phyloP scores from a whole-genome alignment of 1,140 invertebrate genomes.

The Metopolophium dirhodum region DNA sequence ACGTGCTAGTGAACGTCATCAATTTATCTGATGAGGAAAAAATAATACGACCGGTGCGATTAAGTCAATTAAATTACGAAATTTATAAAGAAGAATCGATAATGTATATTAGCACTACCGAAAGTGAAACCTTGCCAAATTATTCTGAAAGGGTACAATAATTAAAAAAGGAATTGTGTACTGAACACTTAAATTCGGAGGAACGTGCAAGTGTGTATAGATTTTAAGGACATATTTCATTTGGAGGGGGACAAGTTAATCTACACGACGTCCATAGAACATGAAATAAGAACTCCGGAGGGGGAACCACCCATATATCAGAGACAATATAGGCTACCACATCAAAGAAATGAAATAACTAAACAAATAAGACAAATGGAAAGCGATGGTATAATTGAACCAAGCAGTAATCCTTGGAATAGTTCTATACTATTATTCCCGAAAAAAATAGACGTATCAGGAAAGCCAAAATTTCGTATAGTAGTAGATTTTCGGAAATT shows the following conservation, averaged over 20 bases:
- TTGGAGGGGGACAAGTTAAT: too few species aligned
- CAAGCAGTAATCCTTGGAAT: conserved; percentile 56
- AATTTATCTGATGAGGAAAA: neutral
- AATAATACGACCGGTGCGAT: neutral
- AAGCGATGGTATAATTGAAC: conserved; percentile 55
- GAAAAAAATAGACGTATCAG: conserved; percentile 60
- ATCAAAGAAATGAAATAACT: conserved; percentile 62
- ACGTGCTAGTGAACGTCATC: neutral
- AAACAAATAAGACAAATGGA: conserved; percentile 61
- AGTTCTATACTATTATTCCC: conserved; percentile 58
- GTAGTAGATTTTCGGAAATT: conserved; percentile 60
- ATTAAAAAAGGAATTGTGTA: neutral
- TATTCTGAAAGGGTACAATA: neutral
- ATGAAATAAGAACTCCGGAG: too few species aligned
- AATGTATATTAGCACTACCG: neutral
- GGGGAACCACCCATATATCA: conserved; percentile 59
- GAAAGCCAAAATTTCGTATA: conserved; percentile 59
- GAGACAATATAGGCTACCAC: conserved; percentile 62
- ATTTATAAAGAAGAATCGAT: neutral
- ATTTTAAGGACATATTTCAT: conserved; percentile 1
- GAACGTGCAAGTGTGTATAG: neutral
- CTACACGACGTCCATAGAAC: too few species aligned
- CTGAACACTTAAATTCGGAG: neutral
- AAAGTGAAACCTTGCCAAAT: neutral
- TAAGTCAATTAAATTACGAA: neutral